These are phyloP conservation scores for Drosophila navojoa DNA, from an alignment of 1,140 invertebrate genomes.

Conservation along the genomic window DNA sequence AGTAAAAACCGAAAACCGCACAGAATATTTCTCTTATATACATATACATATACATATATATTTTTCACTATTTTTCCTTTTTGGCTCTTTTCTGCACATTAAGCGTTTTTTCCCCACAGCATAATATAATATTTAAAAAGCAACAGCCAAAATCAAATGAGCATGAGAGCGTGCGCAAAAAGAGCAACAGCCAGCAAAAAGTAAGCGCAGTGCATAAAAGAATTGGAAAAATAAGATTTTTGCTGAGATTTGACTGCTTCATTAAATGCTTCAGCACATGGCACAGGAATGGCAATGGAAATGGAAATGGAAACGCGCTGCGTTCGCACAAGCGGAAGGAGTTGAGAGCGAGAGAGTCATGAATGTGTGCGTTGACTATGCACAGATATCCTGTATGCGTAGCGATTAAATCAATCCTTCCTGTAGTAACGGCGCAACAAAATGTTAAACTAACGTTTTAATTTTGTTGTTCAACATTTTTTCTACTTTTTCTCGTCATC, in stretches of 20 bases:
- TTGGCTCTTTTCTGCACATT: constrained; percentile 33
- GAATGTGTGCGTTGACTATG: constrained; percentile 2
- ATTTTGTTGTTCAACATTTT: background rate
- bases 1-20: constrained; percentile 30
- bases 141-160: constrained; percentile 53
- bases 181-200: constrained; percentile 30
- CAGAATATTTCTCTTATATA: constrained; percentile 33
- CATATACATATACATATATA: no score
- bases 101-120: constrained; percentile 41
- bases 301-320: background rate
- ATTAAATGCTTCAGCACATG: constrained; percentile 33
- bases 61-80: constrained; percentile 17
- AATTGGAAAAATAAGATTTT: constrained; percentile 45
- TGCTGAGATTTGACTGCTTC: constrained; percentile 55
- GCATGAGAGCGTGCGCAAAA: constrained; percentile 36
- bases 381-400: constrained; percentile 24
- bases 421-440: constrained; percentile 14
- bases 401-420: constrained; percentile 27
- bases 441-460: constrained; percentile 28
- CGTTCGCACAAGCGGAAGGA: constrained; percentile 1
- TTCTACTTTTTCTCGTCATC: constrained; percentile 12
- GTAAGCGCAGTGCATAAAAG: constrained; percentile 26
- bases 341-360: background rate
- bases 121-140: constrained; percentile 43
- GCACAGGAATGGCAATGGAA: background rate